Base-by-base conservation (phyloP, 23 tunicate species). In the Pegea sp. region DNA sequence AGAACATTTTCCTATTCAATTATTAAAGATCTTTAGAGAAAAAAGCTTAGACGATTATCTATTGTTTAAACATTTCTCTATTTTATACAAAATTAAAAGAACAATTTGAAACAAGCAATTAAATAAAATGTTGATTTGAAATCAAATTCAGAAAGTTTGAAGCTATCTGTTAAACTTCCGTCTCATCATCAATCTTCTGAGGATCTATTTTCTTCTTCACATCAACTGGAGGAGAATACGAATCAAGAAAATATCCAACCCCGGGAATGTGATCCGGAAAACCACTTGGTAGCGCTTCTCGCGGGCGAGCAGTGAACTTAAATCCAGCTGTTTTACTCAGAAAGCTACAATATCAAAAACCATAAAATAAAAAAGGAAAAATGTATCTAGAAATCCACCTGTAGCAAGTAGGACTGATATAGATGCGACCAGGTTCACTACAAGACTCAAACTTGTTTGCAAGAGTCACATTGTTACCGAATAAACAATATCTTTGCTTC, bases 401-500 rank as follows among this genome's bases (percentile, higher is more conserved):
- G 71, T 84, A 58, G 5, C 84, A 67, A 4, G 95, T 67, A 1
- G 95, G 95, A 31, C 95, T 84, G 59, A 84, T 58, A 53, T 73
- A 56, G 31, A 84, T 84, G 30, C 62, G 58, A 7, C 72, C 71
- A 1, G 62, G 60, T 59, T 72, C 84, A 62, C 98, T 77, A 68
- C 74, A 76, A 27, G 81, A 69, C 33, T 89, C 98, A 38, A 77
- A 89, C 49, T 78, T 70, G 48, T 76, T 77, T 22, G 88, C 98
- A 24, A 77, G 66, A 26, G 88, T 76, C 0, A 89, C 98, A 52
- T 76, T 77, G 66, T 71, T 77, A 1, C 98, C 98, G 56, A 89
- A 89, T 42, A 89, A 53, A 34, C 98, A 89, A 44, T 71, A 89
- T 7, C 90, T 74, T 4, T 84, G 98, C 98, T 72, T 89, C 27